Evolutionary conservation across 2,888 invertebrate species (phyloP).

Genomic region (Mythimna albipuncta): DNA sequence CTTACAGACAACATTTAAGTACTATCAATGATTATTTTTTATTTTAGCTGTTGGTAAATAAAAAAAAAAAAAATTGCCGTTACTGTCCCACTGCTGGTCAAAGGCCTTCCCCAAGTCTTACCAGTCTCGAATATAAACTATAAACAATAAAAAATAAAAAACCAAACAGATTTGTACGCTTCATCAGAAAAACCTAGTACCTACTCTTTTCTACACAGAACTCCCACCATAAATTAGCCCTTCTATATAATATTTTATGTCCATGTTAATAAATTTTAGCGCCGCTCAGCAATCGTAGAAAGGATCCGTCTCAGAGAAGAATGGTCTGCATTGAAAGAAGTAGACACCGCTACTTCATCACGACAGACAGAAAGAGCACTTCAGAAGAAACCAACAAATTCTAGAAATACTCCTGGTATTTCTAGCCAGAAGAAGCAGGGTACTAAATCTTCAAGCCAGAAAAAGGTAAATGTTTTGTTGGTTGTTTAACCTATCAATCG

Average conservation of each 20-base stretch:
- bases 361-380: slow-evolving; percentile 25
- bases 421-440: slow-evolving; percentile 34
- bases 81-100: too few species aligned
- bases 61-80: too few species aligned
- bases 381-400: slow-evolving; percentile 47
- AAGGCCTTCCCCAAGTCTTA: too few species aligned
- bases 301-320: slow-evolving; percentile 82
- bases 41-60: too few species aligned
- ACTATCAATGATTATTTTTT: too few species aligned
- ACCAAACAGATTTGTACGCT: not conserved
- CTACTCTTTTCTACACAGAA: not conserved
- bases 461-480: slow-evolving; percentile 42
- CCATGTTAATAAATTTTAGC: slow-evolving; percentile 69
- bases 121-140: too few species aligned
- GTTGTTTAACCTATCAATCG: too few species aligned
- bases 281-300: slow-evolving; percentile 83
- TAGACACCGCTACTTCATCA: slow-evolving; percentile 57
- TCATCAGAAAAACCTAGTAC: not conserved
- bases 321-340: slow-evolving; percentile 83
- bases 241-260: not conserved
- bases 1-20: too few species aligned
- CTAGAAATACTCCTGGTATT: slow-evolving; percentile 33
- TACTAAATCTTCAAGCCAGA: slow-evolving; percentile 20
- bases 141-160: too few species aligned
- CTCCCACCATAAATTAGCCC: not conserved